Evolutionary conservation across 1,140 invertebrate genomes (phyloP), one percentile per base, ranked within the genome.

Genomic region (Armadillidium nasatum): DNA sequence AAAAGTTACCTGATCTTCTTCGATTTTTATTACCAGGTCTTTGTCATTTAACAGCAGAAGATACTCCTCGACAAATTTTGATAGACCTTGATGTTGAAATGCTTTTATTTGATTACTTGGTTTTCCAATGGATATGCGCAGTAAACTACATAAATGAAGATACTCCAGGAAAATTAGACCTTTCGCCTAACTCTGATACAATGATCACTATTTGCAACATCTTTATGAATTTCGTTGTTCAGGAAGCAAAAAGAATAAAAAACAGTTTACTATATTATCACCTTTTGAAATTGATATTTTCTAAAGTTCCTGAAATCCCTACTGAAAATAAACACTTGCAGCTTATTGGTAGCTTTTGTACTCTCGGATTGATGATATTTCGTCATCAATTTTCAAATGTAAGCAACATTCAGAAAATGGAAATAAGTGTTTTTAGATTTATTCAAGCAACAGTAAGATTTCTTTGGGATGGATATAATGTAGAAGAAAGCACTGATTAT

Each of bases 21-120:
- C 86, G 93, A 45, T 87, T 95, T 13, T 88, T 96, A 84, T 84
- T 96, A 46, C 94, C 94, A 3, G 93, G 93, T 23, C 85, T 96
- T 0, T 96, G 94, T 83, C 93, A 96, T 85, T 87, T 97, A 74
- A 90, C 93, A 15, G 92, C 96, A 10, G 94, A 96, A 86, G 94
- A 96, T 81, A 89, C 91, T 82, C 90, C 93, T 0, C 87, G 94
- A 81, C 88, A 91, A 83, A 91, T 96, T 75, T 86, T 96, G 46
- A 85, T 97, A 10, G 89, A 92, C 70, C 86, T 90, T 74, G 82
- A 84, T 50, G 70, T 82, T 69, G 83, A 83, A 43, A 68, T 78
- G 33, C 22, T 83, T 4, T 77, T 85, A 33, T 78, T 83, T 23
- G 77, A 82, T 9, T 84, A 84, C 69, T 81, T 84, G 44, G 76